phyloP scores from a whole-genome alignment of 2,797 vertebrate genomes.

The Dermochelys coriacea region DNA sequence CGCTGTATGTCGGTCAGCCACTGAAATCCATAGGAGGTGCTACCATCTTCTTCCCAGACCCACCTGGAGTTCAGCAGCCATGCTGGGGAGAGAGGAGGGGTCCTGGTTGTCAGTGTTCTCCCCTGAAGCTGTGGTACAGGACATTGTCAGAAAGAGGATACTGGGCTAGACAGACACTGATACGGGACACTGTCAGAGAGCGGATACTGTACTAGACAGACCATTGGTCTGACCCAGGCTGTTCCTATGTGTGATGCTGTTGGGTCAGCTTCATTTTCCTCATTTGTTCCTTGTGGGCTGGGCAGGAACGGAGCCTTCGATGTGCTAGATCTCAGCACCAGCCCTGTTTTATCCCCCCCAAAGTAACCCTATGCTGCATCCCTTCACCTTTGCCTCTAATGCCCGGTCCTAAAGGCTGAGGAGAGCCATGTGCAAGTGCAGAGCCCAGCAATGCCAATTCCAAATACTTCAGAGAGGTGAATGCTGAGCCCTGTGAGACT shows the following conservation, averaged over 20 bases:
- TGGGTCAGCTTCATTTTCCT: background rate
- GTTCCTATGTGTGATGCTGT: background rate
- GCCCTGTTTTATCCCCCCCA: background rate
- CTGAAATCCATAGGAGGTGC: accelerated
- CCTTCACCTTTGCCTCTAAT: background rate
- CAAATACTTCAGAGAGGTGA: background rate
- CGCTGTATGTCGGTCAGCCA: background rate
- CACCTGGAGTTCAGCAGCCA: background rate
- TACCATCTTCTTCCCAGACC: background rate
- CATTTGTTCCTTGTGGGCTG: background rate
- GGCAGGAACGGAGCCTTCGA: accelerated
- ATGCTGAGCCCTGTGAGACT: background rate
- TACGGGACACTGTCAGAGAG: no score
- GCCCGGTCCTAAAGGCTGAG: background rate
- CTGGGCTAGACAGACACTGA: background rate
- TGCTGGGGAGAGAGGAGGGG: accelerated
- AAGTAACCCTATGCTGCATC: accelerated
- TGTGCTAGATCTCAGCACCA: background rate
- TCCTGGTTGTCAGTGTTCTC: background rate
- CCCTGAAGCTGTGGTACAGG: background rate
- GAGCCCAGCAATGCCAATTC: background rate
- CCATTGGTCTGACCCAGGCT: background rate
- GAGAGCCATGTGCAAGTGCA: background rate
- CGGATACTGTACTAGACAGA: no score
- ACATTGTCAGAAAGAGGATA: background rate